phyloP scores from a whole-genome alignment of 2,888 invertebrate species.

The Schizaphis graminum region DNA sequence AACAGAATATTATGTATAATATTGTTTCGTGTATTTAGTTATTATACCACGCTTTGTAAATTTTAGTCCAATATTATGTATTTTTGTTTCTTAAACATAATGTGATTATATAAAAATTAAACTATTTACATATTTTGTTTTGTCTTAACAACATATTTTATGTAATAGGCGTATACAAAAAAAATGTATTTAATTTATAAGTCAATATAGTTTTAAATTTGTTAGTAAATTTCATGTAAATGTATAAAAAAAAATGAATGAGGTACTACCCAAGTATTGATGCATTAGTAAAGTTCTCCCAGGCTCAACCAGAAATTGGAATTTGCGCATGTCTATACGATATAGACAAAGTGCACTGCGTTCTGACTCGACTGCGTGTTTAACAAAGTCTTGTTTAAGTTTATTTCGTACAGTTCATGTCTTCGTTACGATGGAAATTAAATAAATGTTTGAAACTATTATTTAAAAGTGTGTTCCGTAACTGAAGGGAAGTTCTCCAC shows the following conservation, averaged over 20 bases:
- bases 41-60: too few relatives aligned
- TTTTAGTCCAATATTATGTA: too few relatives aligned
- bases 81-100: too few relatives aligned
- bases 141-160: not conserved
- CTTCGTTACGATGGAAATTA: not conserved
- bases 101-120: too few relatives aligned
- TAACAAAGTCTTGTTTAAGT: conserved; percentile 20
- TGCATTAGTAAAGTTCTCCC: not conserved
- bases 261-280: not conserved
- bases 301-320: not conserved
- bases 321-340: not conserved
- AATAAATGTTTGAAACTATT: not conserved
- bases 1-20: too few relatives aligned
- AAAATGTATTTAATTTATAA: not conserved
- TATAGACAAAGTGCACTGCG: not conserved
- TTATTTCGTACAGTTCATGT: not conserved
- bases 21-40: too few relatives aligned
- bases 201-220: not conserved
- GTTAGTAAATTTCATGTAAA: not conserved
- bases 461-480: not conserved
- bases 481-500: not conserved
- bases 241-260: not conserved
- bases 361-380: not conserved
- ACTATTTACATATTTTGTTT: not conserved
- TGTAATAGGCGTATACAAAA: not conserved